Percentiles rank a stretch among this genome's conserved stretches.
phyloP scores from a whole-genome alignment of 2,888 invertebrate genomes.

The Rhaphigaster nebulosa region DNA sequence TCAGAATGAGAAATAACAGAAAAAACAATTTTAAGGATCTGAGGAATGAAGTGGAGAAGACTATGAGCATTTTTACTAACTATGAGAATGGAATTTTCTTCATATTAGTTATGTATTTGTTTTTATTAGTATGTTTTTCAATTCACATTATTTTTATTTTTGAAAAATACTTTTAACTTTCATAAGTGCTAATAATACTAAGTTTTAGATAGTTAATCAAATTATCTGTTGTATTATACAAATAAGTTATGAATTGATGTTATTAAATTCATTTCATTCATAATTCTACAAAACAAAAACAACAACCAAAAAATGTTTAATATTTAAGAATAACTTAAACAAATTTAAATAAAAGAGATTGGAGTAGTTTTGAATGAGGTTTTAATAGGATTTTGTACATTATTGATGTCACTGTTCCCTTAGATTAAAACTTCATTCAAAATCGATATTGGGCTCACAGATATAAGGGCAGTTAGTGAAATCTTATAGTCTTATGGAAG shows the following conservation, averaged over 20 bases:
- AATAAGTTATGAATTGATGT: background rate
- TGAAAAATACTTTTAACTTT: background rate
- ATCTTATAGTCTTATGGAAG: background rate
- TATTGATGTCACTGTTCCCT: background rate
- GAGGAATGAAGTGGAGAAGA: background rate
- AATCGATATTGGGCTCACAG: background rate
- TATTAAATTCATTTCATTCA: background rate
- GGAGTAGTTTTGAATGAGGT: background rate
- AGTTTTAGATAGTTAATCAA: background rate
- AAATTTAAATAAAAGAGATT: background rate
- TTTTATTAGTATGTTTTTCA: background rate
- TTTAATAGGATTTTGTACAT: background rate
- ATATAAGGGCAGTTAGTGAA: background rate
- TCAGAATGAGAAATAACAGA: background rate
- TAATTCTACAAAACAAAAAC: background rate
- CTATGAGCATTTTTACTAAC: background rate
- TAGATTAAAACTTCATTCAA: background rate
- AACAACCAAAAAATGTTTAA: background rate
- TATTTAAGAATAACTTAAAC: background rate
- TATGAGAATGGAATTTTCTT: background rate
- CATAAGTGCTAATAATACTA: background rate
- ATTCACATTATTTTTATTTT: background rate
- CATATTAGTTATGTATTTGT: background rate
- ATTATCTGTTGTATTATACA: background rate
- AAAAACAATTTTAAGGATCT: background rate